Evolutionary conservation across 2,797 vertebrate species (phyloP).

Genomic region (Gouania willdenowi): DNA sequence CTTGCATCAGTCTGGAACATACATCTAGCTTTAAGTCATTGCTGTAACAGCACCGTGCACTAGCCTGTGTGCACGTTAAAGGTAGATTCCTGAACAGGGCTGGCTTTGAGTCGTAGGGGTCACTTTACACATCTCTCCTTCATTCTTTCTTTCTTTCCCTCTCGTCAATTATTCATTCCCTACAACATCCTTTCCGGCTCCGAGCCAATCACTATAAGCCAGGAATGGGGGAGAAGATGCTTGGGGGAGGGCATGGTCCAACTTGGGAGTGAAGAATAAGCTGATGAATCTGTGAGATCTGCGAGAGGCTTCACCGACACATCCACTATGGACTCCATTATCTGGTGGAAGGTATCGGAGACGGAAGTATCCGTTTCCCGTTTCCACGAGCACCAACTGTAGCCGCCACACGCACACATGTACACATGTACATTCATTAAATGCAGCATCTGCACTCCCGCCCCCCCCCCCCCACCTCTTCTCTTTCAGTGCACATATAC

Average conservation of each 20-base stretch:
- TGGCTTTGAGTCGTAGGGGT: conserved; percentile 41
- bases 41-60: not conserved
- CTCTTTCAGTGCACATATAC: conserved; percentile 29
- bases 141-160: conserved; percentile 32
- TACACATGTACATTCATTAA: conserved; percentile 28
- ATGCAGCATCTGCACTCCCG: conserved; percentile 2
- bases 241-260: conserved; percentile 44
- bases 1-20: conserved; percentile 1
- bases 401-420: conserved; percentile 12
- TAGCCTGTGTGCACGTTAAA: conserved; percentile 1
- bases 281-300: conserved; percentile 45
- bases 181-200: conserved; percentile 55
- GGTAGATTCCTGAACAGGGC: conserved; percentile 29
- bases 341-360: conserved; percentile 43
- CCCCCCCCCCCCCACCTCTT: not conserved
- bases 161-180: conserved; percentile 73
- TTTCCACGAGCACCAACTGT: conserved; percentile 39
- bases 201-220: conserved; percentile 45
- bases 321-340: conserved; percentile 54
- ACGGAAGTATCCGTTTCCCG: conserved; percentile 59
- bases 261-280: conserved; percentile 41
- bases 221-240: conserved; percentile 32
- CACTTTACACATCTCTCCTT: conserved; percentile 63
- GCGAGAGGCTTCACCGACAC: conserved; percentile 50
- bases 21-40: conserved; percentile 16